Conservation (phyloP, 2,888 invertebrate genomes). For the Ceriagrion tenellum region DNA sequence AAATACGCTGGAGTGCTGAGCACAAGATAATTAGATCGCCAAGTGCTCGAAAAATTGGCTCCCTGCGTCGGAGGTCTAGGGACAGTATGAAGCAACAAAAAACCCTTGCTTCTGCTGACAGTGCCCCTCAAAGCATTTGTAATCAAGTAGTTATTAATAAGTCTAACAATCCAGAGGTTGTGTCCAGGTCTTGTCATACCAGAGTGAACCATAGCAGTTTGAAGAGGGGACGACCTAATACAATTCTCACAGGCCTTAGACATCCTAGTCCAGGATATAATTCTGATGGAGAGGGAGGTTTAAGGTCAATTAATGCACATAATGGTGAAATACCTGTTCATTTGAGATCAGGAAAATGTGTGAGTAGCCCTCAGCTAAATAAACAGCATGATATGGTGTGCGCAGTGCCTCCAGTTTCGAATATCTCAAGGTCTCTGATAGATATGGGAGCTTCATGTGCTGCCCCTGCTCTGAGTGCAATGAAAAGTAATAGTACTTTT, state of each 20-base stretch:
- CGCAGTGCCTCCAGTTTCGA: not conserved
- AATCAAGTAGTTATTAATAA: not conserved
- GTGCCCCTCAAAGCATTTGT: not conserved
- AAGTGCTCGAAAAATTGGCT: conserved; percentile 90
- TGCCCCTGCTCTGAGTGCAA: not conserved
- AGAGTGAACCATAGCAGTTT: conserved; percentile 74
- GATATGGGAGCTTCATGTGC: not conserved
- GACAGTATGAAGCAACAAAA: conserved; percentile 77
- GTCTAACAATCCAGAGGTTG: not conserved
- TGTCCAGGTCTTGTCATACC: not conserved
- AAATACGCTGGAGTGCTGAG: conserved; percentile 85
- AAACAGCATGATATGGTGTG: not conserved
- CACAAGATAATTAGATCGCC: conserved; percentile 88
- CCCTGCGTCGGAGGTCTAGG: conserved; percentile 85
- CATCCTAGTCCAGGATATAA: conserved; percentile 73
- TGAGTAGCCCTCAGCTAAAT: conserved; percentile 21
- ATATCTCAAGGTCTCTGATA: not conserved
- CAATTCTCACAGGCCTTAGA: conserved; percentile 77
- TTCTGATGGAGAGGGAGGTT: not conserved
- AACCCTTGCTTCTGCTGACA: not conserved
- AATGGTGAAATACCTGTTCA: not conserved
- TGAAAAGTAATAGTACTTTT: not conserved
- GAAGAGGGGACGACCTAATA: conserved; percentile 80
- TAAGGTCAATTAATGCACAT: not conserved
- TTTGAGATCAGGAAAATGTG: conserved; percentile 17